These are phyloP conservation scores for Sisor rabdophorus DNA, from an alignment of 2,113 vertebrate genomes.

Conservation along the genomic window DNA sequence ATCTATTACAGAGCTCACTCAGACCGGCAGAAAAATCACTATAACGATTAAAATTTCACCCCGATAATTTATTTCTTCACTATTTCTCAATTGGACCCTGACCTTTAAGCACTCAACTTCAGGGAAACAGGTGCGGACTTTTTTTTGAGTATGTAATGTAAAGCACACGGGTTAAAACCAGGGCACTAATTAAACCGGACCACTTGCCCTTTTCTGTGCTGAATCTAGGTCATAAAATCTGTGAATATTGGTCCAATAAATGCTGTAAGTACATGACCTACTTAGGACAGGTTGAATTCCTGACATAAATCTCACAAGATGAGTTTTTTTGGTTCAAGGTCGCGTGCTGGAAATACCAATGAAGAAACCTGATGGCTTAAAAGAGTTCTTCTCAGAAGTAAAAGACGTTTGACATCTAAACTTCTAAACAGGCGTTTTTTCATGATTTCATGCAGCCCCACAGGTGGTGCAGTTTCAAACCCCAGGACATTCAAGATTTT, in stretches of 20 bases:
- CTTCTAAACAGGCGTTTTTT: not conserved
- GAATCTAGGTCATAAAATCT: slow-evolving; percentile 24
- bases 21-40: slow-evolving; percentile 27
- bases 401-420: slow-evolving; percentile 2
- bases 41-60: slow-evolving; percentile 45
- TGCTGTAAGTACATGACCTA: slow-evolving; percentile 22
- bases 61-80: slow-evolving; percentile 39
- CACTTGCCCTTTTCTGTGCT: slow-evolving; percentile 1
- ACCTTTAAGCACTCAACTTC: slow-evolving; percentile 37
- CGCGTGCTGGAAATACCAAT: not conserved
- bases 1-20: slow-evolving; percentile 38
- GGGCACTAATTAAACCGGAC: slow-evolving; percentile 33
- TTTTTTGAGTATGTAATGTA: slow-evolving; percentile 15
- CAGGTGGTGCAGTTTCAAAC: too few species aligned
- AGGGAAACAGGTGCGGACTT: slow-evolving; percentile 13
- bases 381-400: not conserved
- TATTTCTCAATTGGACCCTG: slow-evolving; percentile 42
- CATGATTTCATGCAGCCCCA: too few species aligned
- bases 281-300: slow-evolving; percentile 33
- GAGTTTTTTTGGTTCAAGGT: slow-evolving; percentile 13
- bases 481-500: too few species aligned
- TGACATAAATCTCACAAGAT: slow-evolving; percentile 21
- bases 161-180: slow-evolving; percentile 27
- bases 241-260: slow-evolving; percentile 23
- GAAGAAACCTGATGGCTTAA: not conserved